phyloP scores from a whole-genome alignment of 2,113 vertebrate genomes.

The Phylloscopus trochilus region DNA sequence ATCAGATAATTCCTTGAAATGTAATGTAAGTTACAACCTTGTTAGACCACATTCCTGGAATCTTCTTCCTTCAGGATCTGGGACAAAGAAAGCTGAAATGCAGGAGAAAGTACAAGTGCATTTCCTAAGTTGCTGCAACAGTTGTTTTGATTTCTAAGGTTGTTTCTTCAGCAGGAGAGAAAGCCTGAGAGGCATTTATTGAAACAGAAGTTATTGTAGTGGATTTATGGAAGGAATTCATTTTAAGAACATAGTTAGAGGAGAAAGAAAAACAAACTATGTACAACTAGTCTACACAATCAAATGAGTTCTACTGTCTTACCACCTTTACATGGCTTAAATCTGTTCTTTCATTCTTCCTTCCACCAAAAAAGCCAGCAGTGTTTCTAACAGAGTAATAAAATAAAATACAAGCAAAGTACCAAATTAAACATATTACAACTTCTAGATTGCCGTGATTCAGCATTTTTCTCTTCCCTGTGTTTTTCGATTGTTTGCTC shows the following conservation, averaged over 20 bases:
- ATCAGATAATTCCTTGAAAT: conserved; percentile 5
- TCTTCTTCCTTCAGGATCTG: not conserved
- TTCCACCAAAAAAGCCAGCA: not conserved
- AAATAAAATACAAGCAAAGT: not conserved
- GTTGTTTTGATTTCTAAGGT: conserved; percentile 30
- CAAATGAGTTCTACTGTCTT: not conserved
- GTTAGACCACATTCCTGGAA: not conserved
- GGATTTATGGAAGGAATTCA: conserved; percentile 63
- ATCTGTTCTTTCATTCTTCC: not conserved
- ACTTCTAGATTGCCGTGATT: not conserved
- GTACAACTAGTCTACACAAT: not conserved
- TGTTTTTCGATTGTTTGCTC: not conserved
- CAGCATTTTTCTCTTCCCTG: not conserved
- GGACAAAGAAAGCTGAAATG: not conserved
- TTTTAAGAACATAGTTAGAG: conserved; percentile 59
- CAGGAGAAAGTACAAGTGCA: conserved; percentile 33
- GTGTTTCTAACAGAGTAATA: not conserved
- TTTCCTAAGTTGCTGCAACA: conserved; percentile 45
- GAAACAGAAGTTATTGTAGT: conserved; percentile 67
- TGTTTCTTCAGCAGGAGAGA: conserved; percentile 58
- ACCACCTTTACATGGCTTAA: not conserved
- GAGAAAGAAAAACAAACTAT: not conserved
- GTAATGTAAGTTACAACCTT: conserved; percentile 27
- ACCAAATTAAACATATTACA: not conserved
- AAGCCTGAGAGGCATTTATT: conserved; percentile 65